phyloP scores from a whole-genome alignment of 1,140 invertebrate species.

The Coenobita brevimanus region DNA sequence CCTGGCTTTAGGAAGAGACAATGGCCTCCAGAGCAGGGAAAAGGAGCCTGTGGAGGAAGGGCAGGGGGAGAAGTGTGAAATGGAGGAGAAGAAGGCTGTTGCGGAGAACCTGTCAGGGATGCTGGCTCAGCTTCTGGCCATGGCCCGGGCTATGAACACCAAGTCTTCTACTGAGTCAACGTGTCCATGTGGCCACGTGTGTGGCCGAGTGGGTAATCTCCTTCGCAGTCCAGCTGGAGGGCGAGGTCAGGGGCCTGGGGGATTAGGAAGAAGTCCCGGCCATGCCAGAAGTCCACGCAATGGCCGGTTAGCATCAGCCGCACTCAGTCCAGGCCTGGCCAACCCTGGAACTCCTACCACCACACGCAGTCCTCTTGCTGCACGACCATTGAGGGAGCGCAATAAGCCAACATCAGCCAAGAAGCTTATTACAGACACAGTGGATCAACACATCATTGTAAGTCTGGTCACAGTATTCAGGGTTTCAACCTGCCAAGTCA shows the following conservation, averaged over 20 bases:
- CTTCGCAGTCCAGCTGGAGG: constrained; percentile 38
- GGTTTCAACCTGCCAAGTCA: too few species aligned
- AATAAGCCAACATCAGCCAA: constrained; percentile 54
- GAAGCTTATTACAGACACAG: constrained; percentile 29
- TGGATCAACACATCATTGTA: too few species aligned
- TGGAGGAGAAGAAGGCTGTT: constrained; percentile 20
- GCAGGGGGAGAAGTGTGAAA: neutral
- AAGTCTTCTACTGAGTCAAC: constrained; percentile 24
- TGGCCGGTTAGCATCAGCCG: neutral
- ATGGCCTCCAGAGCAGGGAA: too few species aligned
- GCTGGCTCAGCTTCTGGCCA: constrained; percentile 37
- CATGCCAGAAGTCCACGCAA: constrained; percentile 37
- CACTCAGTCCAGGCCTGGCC: neutral
- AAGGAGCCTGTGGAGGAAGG: neutral
- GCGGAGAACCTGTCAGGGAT: constrained; percentile 54
- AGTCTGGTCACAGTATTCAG: too few species aligned
- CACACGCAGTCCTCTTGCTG: neutral
- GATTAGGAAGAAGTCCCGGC: constrained; percentile 39
- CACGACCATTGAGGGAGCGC: constrained; percentile 15
- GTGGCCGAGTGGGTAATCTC: neutral
- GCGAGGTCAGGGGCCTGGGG: neutral
- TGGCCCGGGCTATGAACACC: constrained; percentile 33
- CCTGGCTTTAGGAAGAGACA: too few species aligned
- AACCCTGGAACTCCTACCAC: neutral
- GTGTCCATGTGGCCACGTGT: constrained; percentile 44